Evolutionary conservation across 2,113 vertebrate genomes (phyloP), one percentile per base, ranked within the genome.

Genomic region (Lampris incognitus): DNA sequence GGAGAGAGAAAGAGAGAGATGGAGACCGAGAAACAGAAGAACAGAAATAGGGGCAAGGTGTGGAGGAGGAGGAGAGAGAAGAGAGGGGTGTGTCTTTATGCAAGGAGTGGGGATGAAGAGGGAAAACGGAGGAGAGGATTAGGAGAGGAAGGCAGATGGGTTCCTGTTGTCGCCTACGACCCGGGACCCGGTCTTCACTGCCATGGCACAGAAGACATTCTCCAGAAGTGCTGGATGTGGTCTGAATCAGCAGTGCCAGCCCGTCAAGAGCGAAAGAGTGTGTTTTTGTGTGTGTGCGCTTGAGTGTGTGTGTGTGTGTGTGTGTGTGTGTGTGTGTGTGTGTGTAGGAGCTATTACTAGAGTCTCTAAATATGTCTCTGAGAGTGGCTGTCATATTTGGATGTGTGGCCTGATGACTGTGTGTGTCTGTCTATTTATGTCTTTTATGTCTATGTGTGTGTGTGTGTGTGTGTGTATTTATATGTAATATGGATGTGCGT

Each of bases 341-440:
- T 13, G n/a, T 46, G 11, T 67, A 56, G 68, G 59, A 64, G 66
- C 57, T 76, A 61, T 81, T 78, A 78, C 82, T 44, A 37, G 69
- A 46, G 3, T 2, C 78, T 78, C 57, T 82, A 84, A 79, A 85
- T 83, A 70, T 68, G 69, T 7, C 1, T 81, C 76, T 81, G 77
- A 42, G 63, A 88, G 52, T 55, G 76, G 69, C 65, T 83, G 57
- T 60, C 52, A 76, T 69, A 36, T 68, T 60, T 65, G 52, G 51
- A 85, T 10, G 42, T 52, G 67, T 69, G 69, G 39, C 72, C 78
- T 40, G 4, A 1, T 52, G 13, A 9, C 50, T 52, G 62, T 49
- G 36, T 40, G 61, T 63, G 40, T 42, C 48, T 60, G 6, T 5
- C 9, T 36, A 60, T 54, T 8, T 9, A 36, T 59, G 55, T 24